Base-by-base conservation (phyloP, 2,888 invertebrate species). In the Drosophila anomalata region DNA sequence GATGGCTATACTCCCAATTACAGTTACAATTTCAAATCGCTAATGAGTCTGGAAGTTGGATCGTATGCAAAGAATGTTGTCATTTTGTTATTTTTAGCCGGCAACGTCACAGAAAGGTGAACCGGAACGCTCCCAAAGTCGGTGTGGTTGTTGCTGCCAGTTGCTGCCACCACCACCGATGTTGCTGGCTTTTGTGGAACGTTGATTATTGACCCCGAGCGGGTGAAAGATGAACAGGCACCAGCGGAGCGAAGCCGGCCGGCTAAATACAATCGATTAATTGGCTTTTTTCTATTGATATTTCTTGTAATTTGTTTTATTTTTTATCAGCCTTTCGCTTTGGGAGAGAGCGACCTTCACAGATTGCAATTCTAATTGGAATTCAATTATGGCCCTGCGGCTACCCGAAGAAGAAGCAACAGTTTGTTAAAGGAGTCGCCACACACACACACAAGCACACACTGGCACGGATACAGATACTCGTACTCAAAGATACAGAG, bases 361-460 rank as follows among this genome's bases (percentile, higher is more conserved):
- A 53, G 57, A 39, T 53, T 74, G 65, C 72, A 75, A 65, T 78
- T 69, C 76, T 74, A 86, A 84, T 84, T 83, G 73, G 66, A 73
- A 76, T 75, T 69, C 74, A 78, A 78, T 83, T 84, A 78, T 63
- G 72, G 70, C 51, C 52, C 53, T 73, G 66, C 62, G 60, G 62
- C 53, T 12, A 39, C 42, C 41, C 44, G 68, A 50, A 78, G 73
- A 57, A 85, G 79, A 85, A 84, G 88, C 82, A 87, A 85, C 88
- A 84, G 85, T 87, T 89, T 89, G 88, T 78, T 75, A 77, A 78
- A 89, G 89, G 87, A 81, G 77, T 69, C 76, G 63, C 69, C 63
- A 75, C 79, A 73, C 78, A 63, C 75, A 58, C 20, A 56, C 44
- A n/a, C 24, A 22, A 1, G 62, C 73, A 58, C 20, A 56, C 44